phyloP scores from a whole-genome alignment of 2,113 vertebrate genomes.

The Sinocyclocheilus grahami region DNA sequence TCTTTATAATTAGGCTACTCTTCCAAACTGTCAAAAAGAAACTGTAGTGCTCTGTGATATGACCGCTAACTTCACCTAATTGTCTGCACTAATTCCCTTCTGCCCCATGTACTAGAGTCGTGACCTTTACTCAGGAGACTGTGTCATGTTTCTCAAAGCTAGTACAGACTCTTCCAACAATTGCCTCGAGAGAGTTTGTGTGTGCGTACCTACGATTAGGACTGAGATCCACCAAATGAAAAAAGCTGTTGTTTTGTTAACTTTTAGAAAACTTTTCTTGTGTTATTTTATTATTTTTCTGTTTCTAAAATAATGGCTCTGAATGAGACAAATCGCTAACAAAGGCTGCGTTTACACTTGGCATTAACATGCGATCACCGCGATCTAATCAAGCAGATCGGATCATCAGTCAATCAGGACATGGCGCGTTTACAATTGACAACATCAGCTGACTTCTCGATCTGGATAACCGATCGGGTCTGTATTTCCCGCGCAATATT shows the following conservation, averaged over 20 bases:
- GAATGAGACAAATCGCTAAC: background rate
- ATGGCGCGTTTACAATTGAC: no score
- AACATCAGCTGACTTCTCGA: no score
- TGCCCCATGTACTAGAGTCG: slow-evolving; percentile 48
- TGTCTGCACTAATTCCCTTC: slow-evolving; percentile 39
- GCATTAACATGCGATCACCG: no score
- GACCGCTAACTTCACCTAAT: slow-evolving; percentile 42
- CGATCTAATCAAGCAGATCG: no score
- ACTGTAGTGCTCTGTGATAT: slow-evolving; percentile 31
- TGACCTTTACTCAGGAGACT: slow-evolving; percentile 53
- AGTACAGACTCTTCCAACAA: slow-evolving; percentile 12
- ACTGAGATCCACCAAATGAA: background rate
- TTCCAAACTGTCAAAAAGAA: slow-evolving; percentile 31
- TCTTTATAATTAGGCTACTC: slow-evolving; percentile 38
- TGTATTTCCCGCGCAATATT: no score
- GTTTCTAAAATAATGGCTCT: no score
- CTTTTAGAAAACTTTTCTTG: background rate
- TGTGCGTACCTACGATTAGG: background rate
- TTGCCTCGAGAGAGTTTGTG: slow-evolving; percentile 8
- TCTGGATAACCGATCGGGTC: no score
- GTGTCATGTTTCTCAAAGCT: slow-evolving; percentile 52
- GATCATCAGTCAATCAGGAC: no score
- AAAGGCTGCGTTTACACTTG: background rate
- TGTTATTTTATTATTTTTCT: background rate
- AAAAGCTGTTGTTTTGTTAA: background rate